A percentile compares a stretch with the other conserved stretches of the same genome.
These are phyloP conservation scores for Chrysopilus asiliformis DNA, from an alignment of 2,888 invertebrate genomes.

Conservation along the genomic window DNA sequence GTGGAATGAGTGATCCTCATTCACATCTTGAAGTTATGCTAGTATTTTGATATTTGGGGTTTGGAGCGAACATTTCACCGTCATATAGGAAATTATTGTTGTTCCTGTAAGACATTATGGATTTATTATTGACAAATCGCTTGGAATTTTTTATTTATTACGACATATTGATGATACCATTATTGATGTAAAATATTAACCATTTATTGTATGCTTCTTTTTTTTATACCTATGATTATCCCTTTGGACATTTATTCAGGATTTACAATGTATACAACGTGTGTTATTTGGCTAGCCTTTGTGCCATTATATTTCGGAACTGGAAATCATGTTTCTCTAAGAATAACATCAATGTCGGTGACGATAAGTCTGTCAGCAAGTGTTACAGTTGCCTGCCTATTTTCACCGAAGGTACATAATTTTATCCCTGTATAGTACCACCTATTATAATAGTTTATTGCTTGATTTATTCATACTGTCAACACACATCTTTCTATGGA, in stretches of 20 bases:
- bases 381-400: slow-evolving; percentile 84
- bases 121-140: too few relatives aligned
- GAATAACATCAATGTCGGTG: slow-evolving; percentile 91
- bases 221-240: too few relatives aligned
- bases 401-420: slow-evolving; percentile 73
- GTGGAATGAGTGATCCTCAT: neutral
- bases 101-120: too few relatives aligned
- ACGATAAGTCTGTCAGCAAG: slow-evolving; percentile 89
- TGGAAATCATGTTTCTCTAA: slow-evolving; percentile 77
- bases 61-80: neutral
- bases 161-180: too few relatives aligned
- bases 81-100: too few relatives aligned
- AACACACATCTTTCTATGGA: too few relatives aligned
- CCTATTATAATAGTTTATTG: neutral
- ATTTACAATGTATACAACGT: slow-evolving; percentile 98
- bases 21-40: neutral
- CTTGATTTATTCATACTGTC: neutral
- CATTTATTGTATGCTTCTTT: too few relatives aligned
- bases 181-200: too few relatives aligned
- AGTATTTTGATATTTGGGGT: neutral
- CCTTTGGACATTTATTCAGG: too few relatives aligned
- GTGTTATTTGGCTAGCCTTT: slow-evolving; percentile 96
- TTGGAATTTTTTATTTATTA: too few relatives aligned
- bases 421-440: too few relatives aligned
- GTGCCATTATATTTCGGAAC: slow-evolving; percentile 95